Conservation (phyloP, 2,888 invertebrate genomes). For the Globia sparganii region DNA sequence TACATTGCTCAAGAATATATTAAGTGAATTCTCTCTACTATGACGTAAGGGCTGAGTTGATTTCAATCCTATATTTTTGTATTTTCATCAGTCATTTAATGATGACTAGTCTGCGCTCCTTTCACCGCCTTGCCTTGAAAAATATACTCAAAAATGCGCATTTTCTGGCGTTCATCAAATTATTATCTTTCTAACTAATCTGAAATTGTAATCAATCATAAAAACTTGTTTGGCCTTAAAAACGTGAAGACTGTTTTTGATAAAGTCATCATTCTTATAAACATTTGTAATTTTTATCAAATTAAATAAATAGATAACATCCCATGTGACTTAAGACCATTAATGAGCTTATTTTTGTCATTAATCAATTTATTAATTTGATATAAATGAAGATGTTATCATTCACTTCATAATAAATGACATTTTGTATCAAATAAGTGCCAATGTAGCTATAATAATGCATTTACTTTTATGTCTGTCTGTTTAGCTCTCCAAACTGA, state of each 20-base stretch:
- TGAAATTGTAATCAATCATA: slow-evolving; percentile 10
- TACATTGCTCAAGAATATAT: slow-evolving; percentile 75
- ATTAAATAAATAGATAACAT: slow-evolving; percentile 23
- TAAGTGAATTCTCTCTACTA: slow-evolving; percentile 68
- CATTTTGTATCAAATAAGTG: slow-evolving; percentile 56
- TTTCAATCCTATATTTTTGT: slow-evolving; percentile 57
- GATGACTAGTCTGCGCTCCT: slow-evolving; percentile 52
- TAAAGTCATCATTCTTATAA: slow-evolving; percentile 44
- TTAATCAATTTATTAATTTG: slow-evolving; percentile 35
- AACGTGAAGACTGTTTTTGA: slow-evolving; percentile 67
- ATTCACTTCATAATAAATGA: slow-evolving; percentile 23
- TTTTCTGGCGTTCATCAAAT: slow-evolving; percentile 15
- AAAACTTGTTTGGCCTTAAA: slow-evolving; percentile 73
- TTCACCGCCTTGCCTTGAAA: slow-evolving; percentile 22
- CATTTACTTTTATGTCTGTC: slow-evolving; percentile 69
- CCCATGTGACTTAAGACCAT: background rate
- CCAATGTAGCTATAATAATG: slow-evolving; percentile 71
- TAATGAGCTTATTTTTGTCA: slow-evolving; percentile 25
- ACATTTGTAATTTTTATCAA: slow-evolving; percentile 28
- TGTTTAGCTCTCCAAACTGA: slow-evolving; percentile 30
- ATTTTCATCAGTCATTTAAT: slow-evolving; percentile 47
- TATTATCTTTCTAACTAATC: slow-evolving; percentile 13
- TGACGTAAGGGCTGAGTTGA: slow-evolving; percentile 56
- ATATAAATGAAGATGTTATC: slow-evolving; percentile 33
- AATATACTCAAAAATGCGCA: slow-evolving; percentile 9